phyloP scores from a whole-genome alignment of 2,888 invertebrate species.

The Eugnorisma glareosa region DNA sequence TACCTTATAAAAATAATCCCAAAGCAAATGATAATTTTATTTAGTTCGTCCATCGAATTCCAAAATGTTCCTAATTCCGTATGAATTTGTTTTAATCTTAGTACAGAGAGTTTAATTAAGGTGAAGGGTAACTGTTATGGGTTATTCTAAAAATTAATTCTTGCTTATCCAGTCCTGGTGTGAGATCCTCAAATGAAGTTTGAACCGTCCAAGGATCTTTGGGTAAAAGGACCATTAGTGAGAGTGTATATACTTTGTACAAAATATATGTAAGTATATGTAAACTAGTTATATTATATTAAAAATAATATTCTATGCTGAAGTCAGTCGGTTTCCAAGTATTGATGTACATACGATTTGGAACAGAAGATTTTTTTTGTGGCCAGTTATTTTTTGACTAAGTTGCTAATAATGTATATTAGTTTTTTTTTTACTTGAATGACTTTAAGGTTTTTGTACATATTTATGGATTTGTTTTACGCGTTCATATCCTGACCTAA shows the following conservation, averaged over 20 bases:
- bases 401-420: background rate
- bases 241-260: slow-evolving; percentile 77
- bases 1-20: slow-evolving; percentile 18
- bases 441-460: background rate
- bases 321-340: slow-evolving; percentile 48
- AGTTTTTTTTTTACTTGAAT: slow-evolving; percentile 31
- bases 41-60: slow-evolving; percentile 35
- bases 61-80: slow-evolving; percentile 38
- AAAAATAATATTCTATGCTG: slow-evolving; percentile 23
- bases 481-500: background rate
- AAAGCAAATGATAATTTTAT: slow-evolving; percentile 38
- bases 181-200: slow-evolving; percentile 75
- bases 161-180: slow-evolving; percentile 66
- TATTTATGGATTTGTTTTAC: slow-evolving; percentile 8
- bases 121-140: slow-evolving; percentile 59
- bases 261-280: slow-evolving; percentile 57
- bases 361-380: background rate
- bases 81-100: slow-evolving; percentile 63
- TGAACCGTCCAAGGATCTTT: slow-evolving; percentile 83
- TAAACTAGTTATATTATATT: slow-evolving; percentile 50
- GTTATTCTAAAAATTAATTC: slow-evolving; percentile 64
- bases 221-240: slow-evolving; percentile 80
- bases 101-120: slow-evolving; percentile 64
- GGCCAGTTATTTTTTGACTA: background rate
- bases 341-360: background rate